Base-by-base conservation (phyloP, 2,888 invertebrate species). In the Philaethria dido region DNA sequence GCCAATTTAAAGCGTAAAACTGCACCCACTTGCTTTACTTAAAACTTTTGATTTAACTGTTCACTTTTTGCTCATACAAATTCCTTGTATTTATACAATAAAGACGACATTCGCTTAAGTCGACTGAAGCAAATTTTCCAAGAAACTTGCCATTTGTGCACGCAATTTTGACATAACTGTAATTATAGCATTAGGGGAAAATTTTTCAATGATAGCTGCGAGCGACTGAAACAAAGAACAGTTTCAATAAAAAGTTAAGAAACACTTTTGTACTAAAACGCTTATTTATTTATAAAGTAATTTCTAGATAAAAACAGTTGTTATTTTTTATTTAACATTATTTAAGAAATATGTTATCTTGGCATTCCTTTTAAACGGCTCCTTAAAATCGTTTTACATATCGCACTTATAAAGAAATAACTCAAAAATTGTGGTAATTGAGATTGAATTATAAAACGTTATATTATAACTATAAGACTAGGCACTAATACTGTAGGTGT, bases 81-180 rank as follows among this genome's bases (percentile, higher is more conserved):
- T 39, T 54, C 29, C 33, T 50, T 62, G 44, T 16, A 2, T 14
- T 16, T 33, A 13, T 2, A n/a, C 8, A 33, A 66, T 72, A 74
- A 66, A 66, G 68, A 25, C 61, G 57, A 70, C n/a, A 64, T 60
- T 72, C 39, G 66, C 20, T 18, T 39, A 9, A 47, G 36, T 16
- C 1, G 59, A 54, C 55, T 48, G 16, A 64, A 66, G 16, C n/a
- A 63, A 44, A 59, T 59, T 42, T 63, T n/a, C 50, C 33, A 22
- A 57, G n/a, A 61, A 52, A 70, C 68, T 70, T 67, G 60, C 64
- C 57, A 66, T 68, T 64, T 71, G 66, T 72, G 76, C 82, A 82
- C 82, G 82, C 82, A 73, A 82, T 69, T 71, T 74, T 70, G 74
- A 73, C 78, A 78, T 78, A 79, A 78, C 75, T 73, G 60, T 79